Conservation (phyloP, 2,113 vertebrate species). For the Collichthys lucidus region DNA sequence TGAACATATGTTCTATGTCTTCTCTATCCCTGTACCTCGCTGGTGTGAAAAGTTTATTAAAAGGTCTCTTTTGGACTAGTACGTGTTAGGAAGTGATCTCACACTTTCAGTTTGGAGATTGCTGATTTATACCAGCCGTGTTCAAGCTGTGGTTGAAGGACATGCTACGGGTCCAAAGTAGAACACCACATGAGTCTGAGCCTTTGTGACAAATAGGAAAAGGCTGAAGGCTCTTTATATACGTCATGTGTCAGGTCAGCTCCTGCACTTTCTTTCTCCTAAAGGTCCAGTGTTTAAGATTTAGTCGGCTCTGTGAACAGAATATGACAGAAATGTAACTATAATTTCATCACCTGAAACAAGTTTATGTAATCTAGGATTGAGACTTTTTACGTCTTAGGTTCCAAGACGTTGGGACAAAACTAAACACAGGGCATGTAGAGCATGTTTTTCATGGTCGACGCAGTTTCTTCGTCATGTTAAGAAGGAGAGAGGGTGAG, state of each 20-base stretch:
- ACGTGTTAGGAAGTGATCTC: slow-evolving; percentile 11
- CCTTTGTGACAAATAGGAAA: slow-evolving; percentile 8
- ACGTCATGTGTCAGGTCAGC: neutral
- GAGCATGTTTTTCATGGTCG: no score
- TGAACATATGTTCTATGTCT: slow-evolving; percentile 23
- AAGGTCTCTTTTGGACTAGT: neutral
- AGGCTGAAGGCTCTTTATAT: neutral
- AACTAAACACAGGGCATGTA: no score
- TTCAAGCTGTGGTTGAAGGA: neutral
- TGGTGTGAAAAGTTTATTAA: slow-evolving; percentile 23
- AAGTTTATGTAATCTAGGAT: no score
- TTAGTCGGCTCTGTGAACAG: no score
- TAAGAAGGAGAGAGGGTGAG: no score
- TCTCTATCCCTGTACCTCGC: slow-evolving; percentile 8
- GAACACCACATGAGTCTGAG: neutral
- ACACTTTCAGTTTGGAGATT: neutral
- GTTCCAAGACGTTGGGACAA: no score
- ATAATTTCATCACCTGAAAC: no score
- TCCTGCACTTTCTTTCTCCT: neutral
- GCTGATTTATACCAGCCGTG: neutral
- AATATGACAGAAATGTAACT: no score
- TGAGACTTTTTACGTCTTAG: no score
- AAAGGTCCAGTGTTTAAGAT: neutral
- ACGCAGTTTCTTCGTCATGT: no score
- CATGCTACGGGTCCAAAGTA: neutral